Evolutionary conservation across 92 coral and sea anemone genomes (phyloP), one percentile per base, ranked within the genome.

Genomic region (Porites divaricata): DNA sequence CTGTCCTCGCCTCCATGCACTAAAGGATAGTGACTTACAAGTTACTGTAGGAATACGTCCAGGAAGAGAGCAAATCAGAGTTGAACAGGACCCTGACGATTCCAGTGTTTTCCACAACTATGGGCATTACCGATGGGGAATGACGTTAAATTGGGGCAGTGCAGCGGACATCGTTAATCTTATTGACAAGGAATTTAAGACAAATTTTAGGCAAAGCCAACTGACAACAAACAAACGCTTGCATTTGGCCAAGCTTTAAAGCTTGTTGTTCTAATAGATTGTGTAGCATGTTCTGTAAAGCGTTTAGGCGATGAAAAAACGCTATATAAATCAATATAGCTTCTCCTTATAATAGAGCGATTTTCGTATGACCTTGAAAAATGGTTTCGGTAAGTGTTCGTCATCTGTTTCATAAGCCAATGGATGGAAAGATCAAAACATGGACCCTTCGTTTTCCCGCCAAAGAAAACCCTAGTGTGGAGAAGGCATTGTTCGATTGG

Each of bases 61-160:
- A 2, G 76, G 58, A 45, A 81, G 90, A 25, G 48, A 61, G 15
- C 21, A 12, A 22, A 20, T 73, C 20, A 28, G 90, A 9, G 1
- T 88, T 45, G 84, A 86, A 75, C 79, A 25, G 48, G 93, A 90
- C 54, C 84, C 83, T 1, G 50, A 25, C 0, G 54, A 75, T 20
- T 81, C 87, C 16, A 22, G 75, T 45, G 21, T 90, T 25, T 68
- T 90, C 10, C 91, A 90, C 41, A 91, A 88, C 67, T 88, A 91
- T 70, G 90, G 95, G 4, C 95, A 91, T 63, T 67, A 85, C 20
- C 16, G 73, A 26, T 73, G 81, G 81, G 95, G 95, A 15, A 78
- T 77, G 82, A 89, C 91, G 1, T 78, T 91, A 16, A 54, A 63
- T 52, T 91, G 88, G 90, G 95, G 92, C 21, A 74, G 84, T 23